Conservation (phyloP, 2,797 vertebrate genomes). For the Cossypha heuglini region DNA sequence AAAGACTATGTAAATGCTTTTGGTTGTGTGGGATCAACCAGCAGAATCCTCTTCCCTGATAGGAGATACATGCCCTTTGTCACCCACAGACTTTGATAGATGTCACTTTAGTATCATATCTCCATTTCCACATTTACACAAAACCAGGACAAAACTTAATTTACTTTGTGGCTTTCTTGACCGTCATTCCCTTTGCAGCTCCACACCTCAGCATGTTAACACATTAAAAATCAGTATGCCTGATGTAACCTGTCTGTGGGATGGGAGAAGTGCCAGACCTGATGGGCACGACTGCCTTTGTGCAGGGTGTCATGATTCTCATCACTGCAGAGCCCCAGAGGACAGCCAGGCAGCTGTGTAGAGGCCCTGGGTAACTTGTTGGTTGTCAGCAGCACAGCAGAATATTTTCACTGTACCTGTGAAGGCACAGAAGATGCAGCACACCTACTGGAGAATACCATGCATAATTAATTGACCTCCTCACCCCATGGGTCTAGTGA, state of each 20-base stretch:
- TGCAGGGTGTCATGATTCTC: not conserved
- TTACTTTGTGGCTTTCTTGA: not conserved
- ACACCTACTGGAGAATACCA: not conserved
- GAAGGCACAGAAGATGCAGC: not conserved
- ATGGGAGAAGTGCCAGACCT: not conserved
- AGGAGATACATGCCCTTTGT: not conserved
- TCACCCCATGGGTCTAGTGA: not conserved
- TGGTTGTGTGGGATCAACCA: not conserved
- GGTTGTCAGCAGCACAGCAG: not conserved
- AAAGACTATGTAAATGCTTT: not conserved
- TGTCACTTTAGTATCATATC: slow-evolving; percentile 18
- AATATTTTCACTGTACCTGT: not conserved
- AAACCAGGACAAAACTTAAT: not conserved
- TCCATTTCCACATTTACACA: not conserved
- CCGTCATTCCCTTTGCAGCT: not conserved
- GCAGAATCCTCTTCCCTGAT: not conserved
- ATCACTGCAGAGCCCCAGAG: not conserved
- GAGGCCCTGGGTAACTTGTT: not conserved
- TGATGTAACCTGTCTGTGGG: not conserved
- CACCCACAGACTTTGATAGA: not conserved
- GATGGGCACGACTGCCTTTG: not conserved
- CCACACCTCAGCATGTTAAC: not conserved
- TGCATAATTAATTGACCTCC: not conserved
- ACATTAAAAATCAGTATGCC: not conserved
- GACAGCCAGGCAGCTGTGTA: not conserved